Percentiles rank a stretch among this genome's conserved stretches.
These are phyloP conservation scores for Hirtodrosophila cameraria DNA, from an alignment of 2,888 invertebrate genomes.

Conservation along the genomic window DNA sequence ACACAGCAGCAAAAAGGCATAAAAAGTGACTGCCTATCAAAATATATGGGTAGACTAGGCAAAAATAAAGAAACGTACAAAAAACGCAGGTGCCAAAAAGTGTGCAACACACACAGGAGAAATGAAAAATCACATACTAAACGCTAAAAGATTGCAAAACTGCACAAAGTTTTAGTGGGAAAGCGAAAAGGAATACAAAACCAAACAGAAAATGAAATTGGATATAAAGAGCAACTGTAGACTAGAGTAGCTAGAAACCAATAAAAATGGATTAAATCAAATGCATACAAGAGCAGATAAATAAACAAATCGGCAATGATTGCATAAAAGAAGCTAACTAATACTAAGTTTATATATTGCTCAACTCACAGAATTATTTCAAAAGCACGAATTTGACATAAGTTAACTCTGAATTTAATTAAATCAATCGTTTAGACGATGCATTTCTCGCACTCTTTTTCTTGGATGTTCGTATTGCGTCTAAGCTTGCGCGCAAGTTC, in stretches of 20 bases:
- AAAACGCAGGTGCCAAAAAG: constrained; percentile 70
- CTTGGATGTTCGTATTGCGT: too few relatives aligned
- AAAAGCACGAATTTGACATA: too few relatives aligned
- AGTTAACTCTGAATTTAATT: too few relatives aligned
- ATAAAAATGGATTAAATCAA: background rate
- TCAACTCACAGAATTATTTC: too few relatives aligned
- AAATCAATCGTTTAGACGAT: too few relatives aligned
- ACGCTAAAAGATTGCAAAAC: constrained; percentile 65
- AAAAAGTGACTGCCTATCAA: constrained; percentile 76
- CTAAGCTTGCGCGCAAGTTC: too few relatives aligned
- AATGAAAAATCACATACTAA: constrained; percentile 74
- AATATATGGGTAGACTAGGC: constrained; percentile 59
- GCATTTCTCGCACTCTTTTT: too few relatives aligned
- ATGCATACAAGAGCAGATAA: too few relatives aligned
- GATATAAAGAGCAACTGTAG: background rate
- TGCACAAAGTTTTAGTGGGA: constrained; percentile 8
- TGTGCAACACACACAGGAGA: constrained; percentile 52
- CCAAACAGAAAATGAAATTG: background rate
- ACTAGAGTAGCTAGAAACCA: background rate
- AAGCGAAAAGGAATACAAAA: background rate
- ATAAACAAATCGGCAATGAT: too few relatives aligned
- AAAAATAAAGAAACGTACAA: constrained; percentile 18
- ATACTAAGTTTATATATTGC: too few relatives aligned
- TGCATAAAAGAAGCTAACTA: too few relatives aligned
- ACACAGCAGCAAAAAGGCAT: constrained; percentile 54